Evolutionary conservation across 2,113 vertebrate species (phyloP), one percentile per base, ranked within the genome.

Genomic region (Puffinus mauretanicus): DNA sequence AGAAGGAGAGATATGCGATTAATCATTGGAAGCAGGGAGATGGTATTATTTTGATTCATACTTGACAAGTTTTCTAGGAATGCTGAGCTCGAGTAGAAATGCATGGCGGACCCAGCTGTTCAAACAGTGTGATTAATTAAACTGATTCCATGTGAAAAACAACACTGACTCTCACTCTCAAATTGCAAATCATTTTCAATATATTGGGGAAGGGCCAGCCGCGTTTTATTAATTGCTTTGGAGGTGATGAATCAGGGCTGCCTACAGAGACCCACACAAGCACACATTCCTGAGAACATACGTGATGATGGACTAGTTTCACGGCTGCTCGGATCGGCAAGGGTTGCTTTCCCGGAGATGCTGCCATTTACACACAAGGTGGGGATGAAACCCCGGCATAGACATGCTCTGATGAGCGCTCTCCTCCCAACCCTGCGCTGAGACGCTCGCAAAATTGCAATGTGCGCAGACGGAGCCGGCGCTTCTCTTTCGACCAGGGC

Each of bases 41-140:
- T 97, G 96, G 97, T 98, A 98, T 98, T 98, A 98, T 98, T 98
- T 98, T 98, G 98, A 98, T 98, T 98, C 97, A 98, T 98, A 97
- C 97, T 97, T 98, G 97, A 98, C 98, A 98, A 97, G 98, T 98
- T 98, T 98, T 98, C 84, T 84, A 97, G 97, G 98, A 97, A 98
- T 97, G 98, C 97, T 98, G 98, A 98, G 96, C 97, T 97, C 22
- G 66, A 97, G 97, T n/a, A 86, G 98, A 98, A 98, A 97, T 97
- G 98, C 86, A 98, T 97, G 98, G 98, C 61, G 91, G 97, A 98
- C 97, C 98, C 99, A 99, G 99, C 99, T 99, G 99, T 99, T 99
- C 98, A 99, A 99, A 99, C 98, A 99, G 95, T 96, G 98, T 99
- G 99, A 99, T 99, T 99, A 99, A 99, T 99, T 99, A 99, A 99